Evolutionary conservation across 2,888 invertebrate species (phyloP).

Genomic region (Pterobdella sp.): DNA sequence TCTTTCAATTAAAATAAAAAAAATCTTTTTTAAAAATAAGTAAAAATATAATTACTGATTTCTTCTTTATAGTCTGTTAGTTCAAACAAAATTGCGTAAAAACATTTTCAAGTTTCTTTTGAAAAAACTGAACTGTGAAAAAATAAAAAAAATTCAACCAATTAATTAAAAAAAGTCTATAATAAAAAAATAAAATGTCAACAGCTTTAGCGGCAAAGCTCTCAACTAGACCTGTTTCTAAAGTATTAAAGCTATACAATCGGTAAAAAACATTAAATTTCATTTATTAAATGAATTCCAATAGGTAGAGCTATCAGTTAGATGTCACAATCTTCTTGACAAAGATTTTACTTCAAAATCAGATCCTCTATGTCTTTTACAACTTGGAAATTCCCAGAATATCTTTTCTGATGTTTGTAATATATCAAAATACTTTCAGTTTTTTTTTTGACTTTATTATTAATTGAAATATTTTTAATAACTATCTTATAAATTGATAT

Average conservation of each 20-base stretch:
- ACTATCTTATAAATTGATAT: not conserved
- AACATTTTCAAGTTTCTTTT: too few species aligned
- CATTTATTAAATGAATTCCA: not conserved
- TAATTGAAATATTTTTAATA: not conserved
- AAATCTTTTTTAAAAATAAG: too few species aligned
- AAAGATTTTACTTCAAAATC: conserved; percentile 48
- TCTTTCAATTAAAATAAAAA: too few species aligned
- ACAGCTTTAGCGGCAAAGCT: not conserved
- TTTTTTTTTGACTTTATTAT: not conserved
- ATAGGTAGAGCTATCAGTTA: conserved; percentile 35
- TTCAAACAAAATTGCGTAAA: too few species aligned
- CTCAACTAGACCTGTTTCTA: not conserved
- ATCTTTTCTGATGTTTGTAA: conserved; percentile 12
- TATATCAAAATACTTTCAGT: not conserved
- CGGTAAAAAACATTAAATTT: not conserved
- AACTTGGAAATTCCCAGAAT: conserved; percentile 33
- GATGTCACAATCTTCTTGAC: conserved; percentile 42
- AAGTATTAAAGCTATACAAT: not conserved
- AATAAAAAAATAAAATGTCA: not conserved
- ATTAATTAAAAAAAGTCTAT: too few species aligned
- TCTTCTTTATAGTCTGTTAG: too few species aligned
- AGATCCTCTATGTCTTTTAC: conserved; percentile 47
- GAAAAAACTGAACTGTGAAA: too few species aligned
- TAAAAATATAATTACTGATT: too few species aligned
- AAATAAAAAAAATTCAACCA: too few species aligned